Evolutionary conservation across 2,797 vertebrate species (phyloP), one percentile per base, ranked within the genome.

Genomic region (Gephyroberyx darwinii): DNA sequence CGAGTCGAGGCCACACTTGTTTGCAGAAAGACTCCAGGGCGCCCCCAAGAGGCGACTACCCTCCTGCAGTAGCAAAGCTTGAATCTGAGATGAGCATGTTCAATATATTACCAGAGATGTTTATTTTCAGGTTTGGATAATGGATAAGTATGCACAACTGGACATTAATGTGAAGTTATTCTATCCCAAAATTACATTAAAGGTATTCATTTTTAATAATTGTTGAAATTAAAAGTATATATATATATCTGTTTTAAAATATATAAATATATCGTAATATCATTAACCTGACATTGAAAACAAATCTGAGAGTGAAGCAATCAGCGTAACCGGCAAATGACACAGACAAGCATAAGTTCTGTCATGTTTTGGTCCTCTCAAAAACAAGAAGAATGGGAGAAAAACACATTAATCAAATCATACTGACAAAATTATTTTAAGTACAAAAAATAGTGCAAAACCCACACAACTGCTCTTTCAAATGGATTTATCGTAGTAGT

Each of bases 251-350:
- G 65, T 88, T 88, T 84, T 95, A 83, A 91, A 90, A 95, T 95
- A 94, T 96, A 96, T 95, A 95, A 96, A 96, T 95, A 95, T 95
- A 94, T 93, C 84, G 88, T 86, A 91, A 89, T 81, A 92, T 94
- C 68, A 92, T 90, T 89, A 86, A 89, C 90, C 88, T 92, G 91
- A 93, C 92, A 81, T 84, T 89, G 90, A 96, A 91, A 96, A 95
- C 93, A 96, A 95, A 96, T 93, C 93, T 92, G 93, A 96, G 93
- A 95, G 93, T 93, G 93, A 91, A 92, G 82, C 89, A 92, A 91
- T 94, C 89, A 92, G 89, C 90, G 92, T 91, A 81, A 89, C 82
- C 90, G 87, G 91, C 92, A 85, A 92, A 85, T 64, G 78, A 91
- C 90, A 94, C 85, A 92, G 75, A 81, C 83, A 78, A 86, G 83